phyloP scores from a whole-genome alignment of 1,140 invertebrate genomes.

The Saccostrea echinata region DNA sequence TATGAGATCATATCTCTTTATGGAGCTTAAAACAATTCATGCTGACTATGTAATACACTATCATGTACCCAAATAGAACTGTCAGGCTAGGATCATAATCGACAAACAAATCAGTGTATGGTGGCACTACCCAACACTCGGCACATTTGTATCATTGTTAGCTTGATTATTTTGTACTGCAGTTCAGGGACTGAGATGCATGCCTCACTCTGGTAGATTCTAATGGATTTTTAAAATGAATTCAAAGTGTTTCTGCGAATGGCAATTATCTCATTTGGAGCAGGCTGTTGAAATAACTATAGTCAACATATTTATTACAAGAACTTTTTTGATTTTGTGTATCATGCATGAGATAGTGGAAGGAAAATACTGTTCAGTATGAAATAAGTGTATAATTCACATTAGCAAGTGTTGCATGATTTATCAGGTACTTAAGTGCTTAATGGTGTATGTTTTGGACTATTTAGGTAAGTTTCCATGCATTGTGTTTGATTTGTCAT shows the following conservation, averaged over 20 bases:
- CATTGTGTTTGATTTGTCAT: slow-evolving; percentile 16
- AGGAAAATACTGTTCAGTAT: not conserved
- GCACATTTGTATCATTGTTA: not conserved
- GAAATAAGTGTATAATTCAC: not conserved
- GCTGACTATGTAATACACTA: slow-evolving; percentile 38
- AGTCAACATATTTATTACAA: not conserved
- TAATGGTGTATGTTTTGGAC: not conserved
- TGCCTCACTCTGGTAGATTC: not conserved
- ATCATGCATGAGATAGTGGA: not conserved
- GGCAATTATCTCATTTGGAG: not conserved
- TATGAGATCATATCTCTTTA: not conserved
- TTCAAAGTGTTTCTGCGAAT: not conserved
- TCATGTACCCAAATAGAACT: not conserved
- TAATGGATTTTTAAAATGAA: not conserved
- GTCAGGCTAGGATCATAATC: slow-evolving; percentile 21
- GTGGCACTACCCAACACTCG: slow-evolving; percentile 28
- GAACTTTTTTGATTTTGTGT: not conserved
- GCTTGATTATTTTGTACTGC: not conserved
- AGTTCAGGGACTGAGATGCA: not conserved
- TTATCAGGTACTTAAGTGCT: not conserved
- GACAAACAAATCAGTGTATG: slow-evolving; percentile 16
- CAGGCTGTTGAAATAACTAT: not conserved
- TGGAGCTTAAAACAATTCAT: slow-evolving; percentile 21
- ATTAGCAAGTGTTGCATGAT: not conserved
- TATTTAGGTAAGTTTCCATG: not conserved